Conservation (phyloP, 2,113 vertebrate species). For the Nothoprocta pentlandii region DNA sequence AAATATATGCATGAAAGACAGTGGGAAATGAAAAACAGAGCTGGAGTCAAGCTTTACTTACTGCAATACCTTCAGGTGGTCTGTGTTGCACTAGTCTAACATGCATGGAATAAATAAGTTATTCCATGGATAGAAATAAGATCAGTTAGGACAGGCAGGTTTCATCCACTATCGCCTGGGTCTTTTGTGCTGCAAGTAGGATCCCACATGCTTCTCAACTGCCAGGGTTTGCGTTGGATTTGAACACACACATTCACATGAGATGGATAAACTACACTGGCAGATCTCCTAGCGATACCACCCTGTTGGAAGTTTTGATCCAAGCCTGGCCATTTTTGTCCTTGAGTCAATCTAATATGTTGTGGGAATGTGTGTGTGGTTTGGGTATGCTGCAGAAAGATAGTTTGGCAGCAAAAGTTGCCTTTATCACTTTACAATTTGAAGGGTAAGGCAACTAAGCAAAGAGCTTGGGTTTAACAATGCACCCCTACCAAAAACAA, state of each 20-base stretch:
- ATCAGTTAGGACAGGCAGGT: neutral
- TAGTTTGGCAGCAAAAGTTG: neutral
- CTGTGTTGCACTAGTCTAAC: neutral
- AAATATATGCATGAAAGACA: neutral
- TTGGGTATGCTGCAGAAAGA: neutral
- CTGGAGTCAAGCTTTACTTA: neutral
- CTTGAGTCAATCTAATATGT: neutral
- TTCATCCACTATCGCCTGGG: neutral
- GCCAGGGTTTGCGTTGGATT: neutral
- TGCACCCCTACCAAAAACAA: neutral
- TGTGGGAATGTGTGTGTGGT: neutral
- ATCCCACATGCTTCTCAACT: neutral
- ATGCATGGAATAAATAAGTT: neutral
- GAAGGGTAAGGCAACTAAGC: neutral
- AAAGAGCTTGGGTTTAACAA: neutral
- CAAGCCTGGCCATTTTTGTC: neutral
- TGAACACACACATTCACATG: neutral
- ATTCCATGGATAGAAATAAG: neutral
- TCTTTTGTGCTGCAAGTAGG: neutral
- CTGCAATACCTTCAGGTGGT: neutral
- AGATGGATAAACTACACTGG: neutral
- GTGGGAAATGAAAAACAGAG: neutral
- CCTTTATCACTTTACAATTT: neutral
- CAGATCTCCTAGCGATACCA: neutral
- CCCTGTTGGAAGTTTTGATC: neutral